Conservation (phyloP, 2,888 invertebrate species). For the Bembecia ichneumoniformis region DNA sequence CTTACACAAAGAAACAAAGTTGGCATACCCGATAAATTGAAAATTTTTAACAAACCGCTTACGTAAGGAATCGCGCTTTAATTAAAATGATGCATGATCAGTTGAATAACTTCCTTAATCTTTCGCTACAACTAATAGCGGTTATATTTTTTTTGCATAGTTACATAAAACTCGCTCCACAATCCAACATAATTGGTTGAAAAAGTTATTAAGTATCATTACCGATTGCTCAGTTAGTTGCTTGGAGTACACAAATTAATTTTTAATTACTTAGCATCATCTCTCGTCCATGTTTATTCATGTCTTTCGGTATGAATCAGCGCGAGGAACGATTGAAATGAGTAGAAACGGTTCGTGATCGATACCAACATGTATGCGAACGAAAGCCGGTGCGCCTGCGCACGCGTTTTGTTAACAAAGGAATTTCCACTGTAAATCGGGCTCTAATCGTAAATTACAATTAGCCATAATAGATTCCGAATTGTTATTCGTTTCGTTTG, state of each 20-base stretch:
- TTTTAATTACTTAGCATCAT: conserved; percentile 21
- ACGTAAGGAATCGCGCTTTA: too few species aligned
- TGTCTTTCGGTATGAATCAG: conserved; percentile 30
- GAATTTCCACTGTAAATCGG: conserved; percentile 32
- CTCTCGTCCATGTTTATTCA: conserved; percentile 23
- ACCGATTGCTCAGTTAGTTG: not conserved
- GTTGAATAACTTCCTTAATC: too few species aligned
- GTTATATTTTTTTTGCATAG: not conserved
- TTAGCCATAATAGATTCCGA: too few species aligned
- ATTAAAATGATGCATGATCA: too few species aligned
- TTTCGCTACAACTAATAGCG: not conserved
- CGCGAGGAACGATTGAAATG: conserved; percentile 23
- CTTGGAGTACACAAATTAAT: not conserved
- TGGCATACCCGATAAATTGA: not conserved
- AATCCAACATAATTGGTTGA: not conserved
- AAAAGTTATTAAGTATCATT: not conserved
- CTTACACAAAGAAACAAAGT: not conserved
- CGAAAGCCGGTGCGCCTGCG: conserved; percentile 43
- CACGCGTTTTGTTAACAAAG: conserved; percentile 40
- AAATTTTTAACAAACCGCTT: too few species aligned
- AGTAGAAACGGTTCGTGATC: conserved; percentile 19
- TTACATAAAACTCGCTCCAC: not conserved
- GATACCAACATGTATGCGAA: conserved; percentile 36
- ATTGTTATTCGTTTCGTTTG: not conserved
- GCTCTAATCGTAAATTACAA: conserved; percentile 4